phyloP scores from a whole-genome alignment of 2,113 vertebrate genomes.

The Sialia sialis region DNA sequence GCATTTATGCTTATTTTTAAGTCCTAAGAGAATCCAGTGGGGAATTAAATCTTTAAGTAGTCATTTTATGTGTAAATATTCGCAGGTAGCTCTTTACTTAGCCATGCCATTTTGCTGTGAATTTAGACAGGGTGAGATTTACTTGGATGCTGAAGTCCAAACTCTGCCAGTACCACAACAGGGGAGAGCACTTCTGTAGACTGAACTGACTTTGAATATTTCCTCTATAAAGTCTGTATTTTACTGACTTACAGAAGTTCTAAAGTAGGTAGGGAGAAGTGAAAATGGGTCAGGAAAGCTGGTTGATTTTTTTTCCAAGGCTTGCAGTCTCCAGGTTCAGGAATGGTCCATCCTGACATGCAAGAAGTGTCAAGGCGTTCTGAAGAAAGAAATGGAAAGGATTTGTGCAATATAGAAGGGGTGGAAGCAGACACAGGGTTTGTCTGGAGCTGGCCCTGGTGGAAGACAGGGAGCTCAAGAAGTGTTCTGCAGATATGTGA shows the following conservation, averaged over 20 bases:
- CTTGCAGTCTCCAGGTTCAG: background rate
- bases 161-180: background rate
- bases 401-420: accelerated
- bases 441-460: background rate
- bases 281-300: background rate
- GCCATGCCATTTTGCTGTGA: background rate
- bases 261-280: background rate
- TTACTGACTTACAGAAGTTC: background rate
- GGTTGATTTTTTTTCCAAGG: background rate
- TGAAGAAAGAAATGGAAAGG: background rate
- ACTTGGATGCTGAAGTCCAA: background rate
- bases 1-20: background rate
- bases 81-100: background rate
- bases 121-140: background rate
- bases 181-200: background rate
- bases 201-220: background rate
- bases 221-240: background rate
- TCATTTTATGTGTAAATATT: background rate
- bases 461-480: background rate
- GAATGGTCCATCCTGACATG: background rate
- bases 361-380: background rate
- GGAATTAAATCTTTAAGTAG: background rate
- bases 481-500: background rate
- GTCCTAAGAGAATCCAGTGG: background rate
- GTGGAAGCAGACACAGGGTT: background rate